A percentile compares a stretch with the other conserved stretches of the same genome.
phyloP scores from a whole-genome alignment of 2,113 vertebrate genomes.

The Ptilonorhynchus violaceus region DNA sequence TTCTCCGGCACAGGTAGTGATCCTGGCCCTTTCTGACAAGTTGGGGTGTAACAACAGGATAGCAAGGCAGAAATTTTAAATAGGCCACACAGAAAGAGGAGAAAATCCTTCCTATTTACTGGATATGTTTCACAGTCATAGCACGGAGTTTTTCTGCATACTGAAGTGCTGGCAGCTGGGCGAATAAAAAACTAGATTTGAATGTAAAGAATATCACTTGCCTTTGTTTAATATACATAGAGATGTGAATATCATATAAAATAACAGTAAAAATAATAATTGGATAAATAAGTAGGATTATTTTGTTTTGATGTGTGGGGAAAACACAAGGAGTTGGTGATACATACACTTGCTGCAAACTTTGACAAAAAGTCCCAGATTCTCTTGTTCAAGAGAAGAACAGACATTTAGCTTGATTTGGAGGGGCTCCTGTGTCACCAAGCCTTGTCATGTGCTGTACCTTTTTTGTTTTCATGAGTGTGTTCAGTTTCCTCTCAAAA shows the following conservation, averaged over 20 bases:
- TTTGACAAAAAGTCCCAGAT: neutral
- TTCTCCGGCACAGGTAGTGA: neutral
- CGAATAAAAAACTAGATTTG: neutral
- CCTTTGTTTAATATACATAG: neutral
- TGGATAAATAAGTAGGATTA: neutral
- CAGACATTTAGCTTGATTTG: neutral
- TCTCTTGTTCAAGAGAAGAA: neutral
- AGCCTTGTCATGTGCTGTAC: neutral
- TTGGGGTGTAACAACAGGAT: fast-evolving
- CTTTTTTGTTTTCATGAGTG: neutral
- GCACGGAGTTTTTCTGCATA: neutral
- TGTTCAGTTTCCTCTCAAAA: neutral
- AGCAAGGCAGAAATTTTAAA: neutral
- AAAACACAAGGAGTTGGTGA: neutral
- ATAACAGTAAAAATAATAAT: neutral
- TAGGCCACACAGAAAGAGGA: neutral
- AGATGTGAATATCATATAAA: neutral
- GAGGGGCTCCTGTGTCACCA: neutral
- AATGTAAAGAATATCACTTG: neutral
- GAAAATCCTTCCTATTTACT: neutral
- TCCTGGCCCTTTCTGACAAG: neutral
- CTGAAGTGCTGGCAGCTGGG: neutral
- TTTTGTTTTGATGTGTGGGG: neutral
- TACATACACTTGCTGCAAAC: neutral
- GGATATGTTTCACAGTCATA: neutral